Evolutionary conservation across 2,888 invertebrate genomes (phyloP), one percentile per base, ranked within the genome.

Genomic region (Pseudococcus longispinus): DNA sequence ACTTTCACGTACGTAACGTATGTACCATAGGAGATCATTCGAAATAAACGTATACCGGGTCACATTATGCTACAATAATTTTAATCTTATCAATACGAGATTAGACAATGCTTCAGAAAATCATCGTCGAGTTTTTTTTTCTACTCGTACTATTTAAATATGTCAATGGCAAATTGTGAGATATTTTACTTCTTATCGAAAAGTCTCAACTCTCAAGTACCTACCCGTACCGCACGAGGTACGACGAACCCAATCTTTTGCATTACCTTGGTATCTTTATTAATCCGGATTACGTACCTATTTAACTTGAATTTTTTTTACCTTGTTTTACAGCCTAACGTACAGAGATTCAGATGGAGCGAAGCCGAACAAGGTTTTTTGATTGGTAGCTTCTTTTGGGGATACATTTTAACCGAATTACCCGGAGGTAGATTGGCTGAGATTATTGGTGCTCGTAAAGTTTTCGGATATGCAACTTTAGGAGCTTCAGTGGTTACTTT

Each of bases 361-460:
- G 93, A 94, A 87, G 93, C 94, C 89, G 93, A 95, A 89, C 95
- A 95, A 90, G 97, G 97, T 90, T 92, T 94, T 88, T 93, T 97
- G 74, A 92, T 96, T 37, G 96, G 96, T 65, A 94, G 95, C 89
- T 97, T 97, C 93, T 97, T 96, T 92, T 97, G 96, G 95, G 97
- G 97, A 15, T 97, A 97, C 91, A 94, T 97, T 80, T 92, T 96
- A 88, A 97, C 97, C 88, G 97, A 97, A 91, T 91, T 97, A 88
- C 97, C 97, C 1, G 97, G 97, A 26, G 97, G 97, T 85, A 93
- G 96, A 89, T 92, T 97, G 89, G 95, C 97, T 29, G 96, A 96
- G 90, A 90, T 95, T 85, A 93, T 96, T 89, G 97, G 97, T 9
- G 96, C 96, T 0, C 93, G 94, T 91, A 93, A 95, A 88, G 95